Conservation (phyloP, 2,113 vertebrate species). For the Chrysochloris asiatica region DNA sequence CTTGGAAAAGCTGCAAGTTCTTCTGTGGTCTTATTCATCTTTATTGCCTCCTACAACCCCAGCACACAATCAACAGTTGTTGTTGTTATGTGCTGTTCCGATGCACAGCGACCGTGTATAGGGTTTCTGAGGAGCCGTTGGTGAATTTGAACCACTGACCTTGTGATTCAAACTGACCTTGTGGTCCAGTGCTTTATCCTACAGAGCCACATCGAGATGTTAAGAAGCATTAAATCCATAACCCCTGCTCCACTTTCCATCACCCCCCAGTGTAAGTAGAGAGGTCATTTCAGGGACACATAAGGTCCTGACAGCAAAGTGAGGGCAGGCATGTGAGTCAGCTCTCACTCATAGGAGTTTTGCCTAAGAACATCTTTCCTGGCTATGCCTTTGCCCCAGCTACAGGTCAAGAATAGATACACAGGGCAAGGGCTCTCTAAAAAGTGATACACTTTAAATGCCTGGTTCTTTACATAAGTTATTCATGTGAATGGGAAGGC, state of each 20-base stretch:
- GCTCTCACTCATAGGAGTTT: background rate
- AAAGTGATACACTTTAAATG: background rate
- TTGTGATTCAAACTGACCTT: too few relatives aligned
- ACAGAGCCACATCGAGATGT: too few relatives aligned
- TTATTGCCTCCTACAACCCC: background rate
- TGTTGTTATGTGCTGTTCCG: too few relatives aligned
- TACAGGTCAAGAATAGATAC: background rate
- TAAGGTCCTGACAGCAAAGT: background rate
- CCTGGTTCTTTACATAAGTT: background rate
- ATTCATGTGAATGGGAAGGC: background rate
- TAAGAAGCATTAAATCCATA: background rate
- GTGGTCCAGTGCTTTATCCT: too few relatives aligned
- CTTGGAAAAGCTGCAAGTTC: background rate
- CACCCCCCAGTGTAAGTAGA: background rate
- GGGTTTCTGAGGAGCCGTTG: too few relatives aligned
- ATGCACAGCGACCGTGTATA: too few relatives aligned
- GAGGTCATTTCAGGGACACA: background rate
- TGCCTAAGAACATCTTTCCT: background rate
- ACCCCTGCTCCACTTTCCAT: too few relatives aligned
- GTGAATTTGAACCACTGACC: too few relatives aligned
- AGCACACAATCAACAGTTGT: background rate
- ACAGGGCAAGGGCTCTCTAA: background rate
- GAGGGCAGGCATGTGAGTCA: background rate
- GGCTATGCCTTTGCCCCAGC: background rate
- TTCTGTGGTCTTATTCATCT: background rate